Percentiles rank a stretch among this genome's conserved stretches.
phyloP scores from a whole-genome alignment of 2,888 invertebrate species.

The Micoletzkya japonica region DNA sequence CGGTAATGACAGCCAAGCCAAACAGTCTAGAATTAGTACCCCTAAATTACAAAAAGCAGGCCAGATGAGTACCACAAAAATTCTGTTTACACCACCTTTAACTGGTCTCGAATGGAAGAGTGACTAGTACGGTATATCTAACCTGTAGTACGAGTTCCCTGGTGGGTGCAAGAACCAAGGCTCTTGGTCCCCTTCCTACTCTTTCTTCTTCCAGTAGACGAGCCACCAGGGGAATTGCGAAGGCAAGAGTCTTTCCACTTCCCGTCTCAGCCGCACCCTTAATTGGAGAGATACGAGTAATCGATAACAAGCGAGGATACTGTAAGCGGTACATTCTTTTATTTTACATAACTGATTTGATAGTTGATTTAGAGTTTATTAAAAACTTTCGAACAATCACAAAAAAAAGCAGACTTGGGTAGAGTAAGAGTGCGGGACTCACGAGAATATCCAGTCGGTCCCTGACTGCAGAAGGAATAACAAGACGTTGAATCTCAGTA shows the following conservation, averaged over 20 bases:
- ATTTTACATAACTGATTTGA: conserved; percentile 56
- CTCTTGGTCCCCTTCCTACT: conserved; percentile 70
- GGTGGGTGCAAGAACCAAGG: conserved; percentile 89
- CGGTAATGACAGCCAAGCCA: no score
- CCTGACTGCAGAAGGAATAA: conserved; percentile 81
- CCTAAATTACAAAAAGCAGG: no score
- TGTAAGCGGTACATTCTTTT: no score
- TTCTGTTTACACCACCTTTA: no score
- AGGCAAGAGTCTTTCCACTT: conserved; percentile 96
- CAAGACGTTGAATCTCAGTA: conserved; percentile 82
- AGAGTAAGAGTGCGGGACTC: not conserved
- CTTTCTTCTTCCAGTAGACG: conserved; percentile 35
- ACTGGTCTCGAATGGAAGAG: no score
- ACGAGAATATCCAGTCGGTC: conserved; percentile 86
- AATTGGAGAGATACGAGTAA: no score
- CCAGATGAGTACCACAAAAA: no score
- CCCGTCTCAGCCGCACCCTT: conserved; percentile 69
- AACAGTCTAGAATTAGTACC: no score
- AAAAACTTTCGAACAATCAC: conserved; percentile 7
- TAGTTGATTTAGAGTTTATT: conserved; percentile 13
- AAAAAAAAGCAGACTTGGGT: conserved; percentile 17
- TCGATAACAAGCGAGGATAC: no score
- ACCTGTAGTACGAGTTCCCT: conserved; percentile 94
- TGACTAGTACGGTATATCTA: conserved; percentile 64
- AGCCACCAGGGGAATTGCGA: conserved; percentile 85